phyloP scores from a whole-genome alignment of 2,113 vertebrate species.

The Lepus europaeus region DNA sequence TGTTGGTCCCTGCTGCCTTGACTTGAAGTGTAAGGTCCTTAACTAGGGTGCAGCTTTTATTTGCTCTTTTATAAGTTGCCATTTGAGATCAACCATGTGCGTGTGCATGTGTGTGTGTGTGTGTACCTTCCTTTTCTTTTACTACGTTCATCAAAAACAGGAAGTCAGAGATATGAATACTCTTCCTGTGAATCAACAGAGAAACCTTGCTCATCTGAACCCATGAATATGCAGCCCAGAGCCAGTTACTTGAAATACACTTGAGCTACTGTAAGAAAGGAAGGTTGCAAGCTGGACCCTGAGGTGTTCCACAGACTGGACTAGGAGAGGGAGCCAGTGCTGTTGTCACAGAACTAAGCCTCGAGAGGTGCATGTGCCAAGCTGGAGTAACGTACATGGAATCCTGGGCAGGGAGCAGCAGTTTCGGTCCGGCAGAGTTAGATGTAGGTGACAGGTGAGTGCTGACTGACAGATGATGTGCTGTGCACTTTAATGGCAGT shows the following conservation, averaged over 20 bases:
- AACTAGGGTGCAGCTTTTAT: background rate
- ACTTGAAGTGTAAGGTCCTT: background rate
- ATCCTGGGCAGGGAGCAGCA: background rate
- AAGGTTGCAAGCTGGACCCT: background rate
- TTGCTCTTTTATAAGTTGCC: background rate
- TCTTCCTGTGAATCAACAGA: constrained; percentile 84
- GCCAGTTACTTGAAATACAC: background rate
- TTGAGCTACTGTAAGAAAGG: background rate
- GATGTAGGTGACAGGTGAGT: background rate
- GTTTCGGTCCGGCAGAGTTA: constrained; percentile 21
- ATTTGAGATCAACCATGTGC: background rate
- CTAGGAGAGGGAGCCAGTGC: background rate
- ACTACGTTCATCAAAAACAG: constrained; percentile 85
- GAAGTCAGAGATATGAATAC: constrained; percentile 83
- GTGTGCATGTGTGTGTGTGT: no score
- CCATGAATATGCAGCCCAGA: background rate
- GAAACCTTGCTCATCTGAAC: background rate
- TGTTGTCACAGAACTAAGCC: background rate
- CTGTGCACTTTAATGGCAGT: constrained; percentile 18
- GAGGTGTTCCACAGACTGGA: no score
- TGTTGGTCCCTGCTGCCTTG: background rate
- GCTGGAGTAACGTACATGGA: background rate
- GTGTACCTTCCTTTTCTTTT: constrained; percentile 46
- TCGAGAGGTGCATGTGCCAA: background rate
- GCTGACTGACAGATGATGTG: background rate